Evolutionary conservation across 2,797 vertebrate species (phyloP).

Genomic region (Hipposideros larvatus): DNA sequence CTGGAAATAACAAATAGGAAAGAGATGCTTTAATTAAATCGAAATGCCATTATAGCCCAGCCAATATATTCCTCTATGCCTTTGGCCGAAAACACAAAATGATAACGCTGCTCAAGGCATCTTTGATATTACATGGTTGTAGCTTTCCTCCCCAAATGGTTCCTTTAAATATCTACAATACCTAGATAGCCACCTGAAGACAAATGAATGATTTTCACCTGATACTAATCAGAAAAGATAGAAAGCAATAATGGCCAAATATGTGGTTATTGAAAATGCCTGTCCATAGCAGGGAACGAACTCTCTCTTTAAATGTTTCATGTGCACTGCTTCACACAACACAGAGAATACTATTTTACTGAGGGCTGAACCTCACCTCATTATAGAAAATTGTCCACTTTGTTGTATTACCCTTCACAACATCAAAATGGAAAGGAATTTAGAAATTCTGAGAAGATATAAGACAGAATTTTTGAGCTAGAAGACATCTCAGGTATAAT

Average conservation of each 20-base stretch:
- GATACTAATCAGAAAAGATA: slow-evolving; percentile 35
- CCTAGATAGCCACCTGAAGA: slow-evolving; percentile 37
- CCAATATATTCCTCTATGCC: background rate
- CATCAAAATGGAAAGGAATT: background rate
- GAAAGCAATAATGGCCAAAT: slow-evolving; percentile 53
- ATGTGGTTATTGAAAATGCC: slow-evolving; percentile 49
- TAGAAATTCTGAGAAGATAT: slow-evolving; percentile 11
- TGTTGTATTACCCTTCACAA: background rate
- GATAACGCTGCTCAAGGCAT: background rate
- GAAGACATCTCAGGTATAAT: background rate
- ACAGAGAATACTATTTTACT: background rate
- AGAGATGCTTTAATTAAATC: slow-evolving; percentile 4
- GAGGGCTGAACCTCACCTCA: background rate
- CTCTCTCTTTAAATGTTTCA: slow-evolving; percentile 31
- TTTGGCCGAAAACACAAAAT: background rate
- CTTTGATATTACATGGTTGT: background rate
- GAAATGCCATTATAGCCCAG: background rate
- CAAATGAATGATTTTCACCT: background rate
- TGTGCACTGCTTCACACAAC: background rate
- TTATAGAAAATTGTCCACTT: slow-evolving; percentile 17
- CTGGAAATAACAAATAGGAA: background rate
- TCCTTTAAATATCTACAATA: slow-evolving; percentile 53
- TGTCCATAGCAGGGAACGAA: background rate
- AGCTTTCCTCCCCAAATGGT: background rate
- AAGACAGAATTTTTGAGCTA: slow-evolving; percentile 43